phyloP scores from a whole-genome alignment of 2,888 invertebrate species.

The Trilocha varians region DNA sequence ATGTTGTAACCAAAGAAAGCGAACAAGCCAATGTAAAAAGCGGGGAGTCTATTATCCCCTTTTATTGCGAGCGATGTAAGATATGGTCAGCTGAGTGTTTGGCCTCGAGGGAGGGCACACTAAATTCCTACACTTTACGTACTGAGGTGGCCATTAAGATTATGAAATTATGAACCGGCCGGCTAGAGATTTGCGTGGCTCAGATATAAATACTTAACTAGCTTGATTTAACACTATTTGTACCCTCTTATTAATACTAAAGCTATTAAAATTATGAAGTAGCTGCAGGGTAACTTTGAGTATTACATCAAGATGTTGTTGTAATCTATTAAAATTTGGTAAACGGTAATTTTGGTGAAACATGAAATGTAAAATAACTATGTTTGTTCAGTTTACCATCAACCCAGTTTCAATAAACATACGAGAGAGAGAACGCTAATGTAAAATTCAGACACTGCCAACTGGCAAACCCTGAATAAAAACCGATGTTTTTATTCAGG shows the following conservation, averaged over 20 bases:
- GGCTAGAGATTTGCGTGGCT: constrained; percentile 52
- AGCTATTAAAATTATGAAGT: too few relatives aligned
- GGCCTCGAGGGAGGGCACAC: constrained; percentile 42
- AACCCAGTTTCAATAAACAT: too few relatives aligned
- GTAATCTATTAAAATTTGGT: too few relatives aligned
- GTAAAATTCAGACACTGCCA: constrained; percentile 17
- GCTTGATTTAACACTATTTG: constrained; percentile 32
- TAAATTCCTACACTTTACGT: constrained; percentile 61
- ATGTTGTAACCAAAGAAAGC: constrained; percentile 19
- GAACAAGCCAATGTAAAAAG: constrained; percentile 30
- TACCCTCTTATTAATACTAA: too few relatives aligned
- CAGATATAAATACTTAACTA: constrained; percentile 25
- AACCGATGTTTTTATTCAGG: too few relatives aligned
- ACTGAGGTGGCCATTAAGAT: constrained; percentile 54
- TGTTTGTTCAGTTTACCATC: too few relatives aligned
- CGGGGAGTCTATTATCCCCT: constrained; percentile 36
- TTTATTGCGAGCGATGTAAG: constrained; percentile 44
- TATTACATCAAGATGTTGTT: too few relatives aligned
- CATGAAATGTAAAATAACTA: too few relatives aligned
- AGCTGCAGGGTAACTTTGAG: too few relatives aligned
- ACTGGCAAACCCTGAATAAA: constrained; percentile 15
- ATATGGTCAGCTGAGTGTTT: constrained; percentile 55
- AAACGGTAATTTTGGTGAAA: too few relatives aligned
- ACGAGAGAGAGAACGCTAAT: too few relatives aligned
- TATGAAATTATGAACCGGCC: constrained; percentile 64